Evolutionary conservation across 2,113 vertebrate species (phyloP).

Genomic region (Oreochromis tanganicae): DNA sequence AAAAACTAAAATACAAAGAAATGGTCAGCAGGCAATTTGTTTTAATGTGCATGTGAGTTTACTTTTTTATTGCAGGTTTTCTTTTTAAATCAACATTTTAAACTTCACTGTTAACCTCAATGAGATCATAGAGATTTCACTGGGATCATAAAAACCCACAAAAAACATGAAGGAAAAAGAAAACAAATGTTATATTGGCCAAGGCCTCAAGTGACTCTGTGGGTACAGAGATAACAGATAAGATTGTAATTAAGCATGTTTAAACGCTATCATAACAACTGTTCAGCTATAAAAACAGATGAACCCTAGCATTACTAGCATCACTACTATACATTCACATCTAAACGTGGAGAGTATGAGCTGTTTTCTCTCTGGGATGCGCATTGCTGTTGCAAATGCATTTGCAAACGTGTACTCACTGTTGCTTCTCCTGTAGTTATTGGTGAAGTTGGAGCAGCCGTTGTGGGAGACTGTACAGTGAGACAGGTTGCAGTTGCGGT

Average conservation of each 20-base stretch:
- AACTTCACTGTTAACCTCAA: slow-evolving; percentile 45
- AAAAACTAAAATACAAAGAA: neutral
- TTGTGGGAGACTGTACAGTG: slow-evolving; percentile 92
- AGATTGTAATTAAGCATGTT: neutral
- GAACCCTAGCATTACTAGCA: neutral
- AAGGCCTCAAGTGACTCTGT: neutral
- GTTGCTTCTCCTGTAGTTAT: slow-evolving; percentile 84
- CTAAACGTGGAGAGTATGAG: neutral
- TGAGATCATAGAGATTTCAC: slow-evolving; percentile 49
- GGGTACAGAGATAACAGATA: neutral
- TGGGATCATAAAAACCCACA: slow-evolving; percentile 35
- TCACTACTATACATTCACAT: neutral
- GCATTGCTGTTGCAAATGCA: neutral
- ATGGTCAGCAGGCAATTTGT: neutral
- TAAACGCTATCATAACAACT: neutral
- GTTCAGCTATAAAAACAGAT: neutral
- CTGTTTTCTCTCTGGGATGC: neutral
- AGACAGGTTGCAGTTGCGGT: slow-evolving; percentile 95
- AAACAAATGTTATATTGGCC: neutral
- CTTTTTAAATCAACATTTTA: slow-evolving; percentile 21
- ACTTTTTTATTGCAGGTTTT: slow-evolving; percentile 4
- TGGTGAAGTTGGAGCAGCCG: slow-evolving; percentile 75
- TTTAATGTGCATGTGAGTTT: slow-evolving; percentile 13
- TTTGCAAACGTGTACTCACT: slow-evolving; percentile 72
- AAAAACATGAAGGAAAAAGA: slow-evolving; percentile 6